These are phyloP conservation scores for Tetanocera ferruginea DNA, from an alignment of 2,888 invertebrate genomes.

Conservation along the genomic window DNA sequence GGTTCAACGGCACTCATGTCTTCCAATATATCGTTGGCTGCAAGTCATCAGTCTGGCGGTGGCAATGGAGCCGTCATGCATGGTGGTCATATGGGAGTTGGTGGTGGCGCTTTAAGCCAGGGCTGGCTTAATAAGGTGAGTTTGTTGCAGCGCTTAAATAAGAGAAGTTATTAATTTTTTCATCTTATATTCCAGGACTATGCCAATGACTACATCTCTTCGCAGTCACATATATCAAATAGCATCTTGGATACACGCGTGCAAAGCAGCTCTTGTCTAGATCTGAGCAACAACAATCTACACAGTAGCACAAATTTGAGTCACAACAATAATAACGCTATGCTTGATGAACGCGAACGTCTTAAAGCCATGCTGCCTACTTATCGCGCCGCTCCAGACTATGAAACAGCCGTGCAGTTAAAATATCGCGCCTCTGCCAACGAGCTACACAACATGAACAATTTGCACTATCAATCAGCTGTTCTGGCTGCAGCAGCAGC, in stretches of 20 bases:
- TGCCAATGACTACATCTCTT: slow-evolving; percentile 54
- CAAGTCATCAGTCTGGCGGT: slow-evolving; percentile 65
- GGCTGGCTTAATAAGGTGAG: slow-evolving; percentile 55
- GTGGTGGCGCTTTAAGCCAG: slow-evolving; percentile 50
- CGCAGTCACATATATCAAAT: slow-evolving; percentile 53
- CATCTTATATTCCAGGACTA: slow-evolving; percentile 21
- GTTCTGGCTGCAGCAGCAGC: slow-evolving; percentile 54
- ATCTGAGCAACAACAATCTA: slow-evolving; percentile 67
- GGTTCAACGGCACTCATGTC: slow-evolving; percentile 65
- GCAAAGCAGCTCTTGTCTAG: slow-evolving; percentile 69
- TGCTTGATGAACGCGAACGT: slow-evolving; percentile 69
- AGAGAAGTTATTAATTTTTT: neutral
- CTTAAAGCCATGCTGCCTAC: slow-evolving; percentile 83
- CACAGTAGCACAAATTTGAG: slow-evolving; percentile 58
- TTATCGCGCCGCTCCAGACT: slow-evolving; percentile 93
- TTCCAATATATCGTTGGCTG: slow-evolving; percentile 66
- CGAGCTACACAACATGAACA: slow-evolving; percentile 66
- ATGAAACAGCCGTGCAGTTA: slow-evolving; percentile 92
- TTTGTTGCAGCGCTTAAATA: neutral
- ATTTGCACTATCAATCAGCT: slow-evolving; percentile 53
- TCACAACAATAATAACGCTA: slow-evolving; percentile 54
- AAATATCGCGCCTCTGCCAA: slow-evolving; percentile 79
- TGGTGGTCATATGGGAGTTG: slow-evolving; percentile 56
- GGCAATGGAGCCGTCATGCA: slow-evolving; percentile 47
- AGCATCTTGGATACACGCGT: slow-evolving; percentile 59